Base-by-base conservation (phyloP, 1,140 invertebrate genomes). In the Danaus melanippus region DNA sequence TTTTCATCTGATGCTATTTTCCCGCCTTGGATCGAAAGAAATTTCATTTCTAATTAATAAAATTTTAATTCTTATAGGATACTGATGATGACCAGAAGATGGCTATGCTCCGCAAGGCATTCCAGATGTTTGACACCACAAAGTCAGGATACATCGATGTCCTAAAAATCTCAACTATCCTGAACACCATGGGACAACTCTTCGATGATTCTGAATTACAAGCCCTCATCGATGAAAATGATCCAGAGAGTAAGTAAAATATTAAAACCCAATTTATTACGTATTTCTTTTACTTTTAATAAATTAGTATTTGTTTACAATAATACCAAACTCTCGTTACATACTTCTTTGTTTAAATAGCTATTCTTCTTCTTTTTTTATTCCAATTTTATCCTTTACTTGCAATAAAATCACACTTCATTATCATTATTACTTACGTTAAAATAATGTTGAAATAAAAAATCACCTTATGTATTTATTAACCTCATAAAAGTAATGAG, bases 81-180 rank as follows among this genome's bases (percentile, higher is more conserved):
- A 69, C 82, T 57, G 91, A 92, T 79, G 92, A 94, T 80, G 93
- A 94, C 64, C 93, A 95, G 83, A 95, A 95, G 87, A 91, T 92
- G 89, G 92, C 92, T 72, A 93, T 96, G 83, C 94, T 96, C 89
- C 93, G 94, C 70, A 96, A 96, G 80, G 95, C 95, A 62, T 97
- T 97, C 89, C 93, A 95, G 84, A 97, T 97, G 95, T 97, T 97
- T 71, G 96, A 97, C 84, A 96, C 95, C 60, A 92, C 93, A 55
- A 96, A 96, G 84, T 92, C 92, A 46, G 96, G 96, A 9, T 95
- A 93, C 84, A 97, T 97, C 56, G 95, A 97, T 62, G 94, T 94
- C 0, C 86, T 93, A 44, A 96, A 96, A 76, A 95, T 97, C 75
- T 93, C 94, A 51, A 96, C 94, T 61, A 96, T 97, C 67, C 84